Conservation (phyloP, 1,140 invertebrate genomes). For the Probaryconus sp. region DNA sequence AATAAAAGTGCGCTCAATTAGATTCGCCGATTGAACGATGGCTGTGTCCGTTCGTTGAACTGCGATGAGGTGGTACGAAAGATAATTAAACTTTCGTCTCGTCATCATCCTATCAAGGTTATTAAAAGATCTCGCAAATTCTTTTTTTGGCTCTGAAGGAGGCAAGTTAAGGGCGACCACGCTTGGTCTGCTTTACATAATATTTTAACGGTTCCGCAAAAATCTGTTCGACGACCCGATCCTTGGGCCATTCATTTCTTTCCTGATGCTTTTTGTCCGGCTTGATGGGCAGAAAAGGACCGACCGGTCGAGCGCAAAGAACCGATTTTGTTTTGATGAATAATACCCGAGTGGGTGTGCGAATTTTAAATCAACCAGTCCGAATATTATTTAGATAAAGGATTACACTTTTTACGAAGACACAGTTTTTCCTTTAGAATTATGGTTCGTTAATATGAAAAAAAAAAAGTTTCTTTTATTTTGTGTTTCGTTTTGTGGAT, state of each 20-base stretch:
- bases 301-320: slow-evolving; percentile 22
- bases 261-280: slow-evolving; percentile 17
- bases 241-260: slow-evolving; percentile 38
- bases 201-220: slow-evolving; percentile 71
- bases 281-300: slow-evolving; percentile 22
- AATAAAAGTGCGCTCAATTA: slow-evolving; percentile 33
- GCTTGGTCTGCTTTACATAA: slow-evolving; percentile 66
- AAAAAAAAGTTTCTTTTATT: too few species aligned
- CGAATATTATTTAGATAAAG: slow-evolving; percentile 17
- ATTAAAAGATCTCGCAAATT: slow-evolving; percentile 43
- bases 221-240: slow-evolving; percentile 31
- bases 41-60: slow-evolving; percentile 67
- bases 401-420: slow-evolving; percentile 17
- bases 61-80: slow-evolving; percentile 49
- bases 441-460: slow-evolving; percentile 16
- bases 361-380: slow-evolving; percentile 10
- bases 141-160: slow-evolving; percentile 15
- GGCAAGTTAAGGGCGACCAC: slow-evolving; percentile 6
- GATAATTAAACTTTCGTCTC: slow-evolving; percentile 66
- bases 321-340: slow-evolving; percentile 15
- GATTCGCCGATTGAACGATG: slow-evolving; percentile 59
- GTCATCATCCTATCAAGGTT: slow-evolving; percentile 46
- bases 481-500: too few species aligned
- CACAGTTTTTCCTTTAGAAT: slow-evolving; percentile 26
- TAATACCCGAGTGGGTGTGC: slow-evolving; percentile 6